Base-by-base conservation (phyloP, 2,113 vertebrate species). In the Chaetodon auriga region DNA sequence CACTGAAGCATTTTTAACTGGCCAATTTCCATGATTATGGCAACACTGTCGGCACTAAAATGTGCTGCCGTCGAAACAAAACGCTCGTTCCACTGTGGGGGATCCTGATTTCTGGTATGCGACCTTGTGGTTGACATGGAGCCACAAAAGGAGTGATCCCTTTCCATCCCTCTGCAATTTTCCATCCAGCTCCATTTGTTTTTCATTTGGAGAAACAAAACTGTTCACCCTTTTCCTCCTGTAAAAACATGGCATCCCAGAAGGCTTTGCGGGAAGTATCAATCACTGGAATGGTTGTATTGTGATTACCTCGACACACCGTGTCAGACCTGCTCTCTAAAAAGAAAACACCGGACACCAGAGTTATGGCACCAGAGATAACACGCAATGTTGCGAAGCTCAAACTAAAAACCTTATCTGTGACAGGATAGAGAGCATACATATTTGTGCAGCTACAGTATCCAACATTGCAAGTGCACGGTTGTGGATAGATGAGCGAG, bases 191-290 rank as follows among this genome's bases (percentile, higher is more conserved):
- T 79, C 87, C 86, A 90, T 93, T 93, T 93, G 89, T 92, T 93
- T 92, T 92, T 90, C 87, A 93, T 95, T 93, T 86, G 54, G 73
- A 92, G 87, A 85, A 93, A 91, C 85, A 92, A 86, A 94, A 94
- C 75, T 85, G 78, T 87, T 92, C 89, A 87, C 92, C 81, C 86
- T 89, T 89, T 86, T 91, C 84, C 85, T 83, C 53, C 90, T 94
- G 92, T 94, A 69, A 94, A 94, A 94, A 94, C 91, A 94, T 58
- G 78, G 73, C 87, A 83, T 93, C 94, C 91, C 92, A 92, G 77
- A 92, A 90, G 90, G 83, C 87, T 87, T 82, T 81, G 85, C 48
- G 70, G 84, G 90, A 90, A 92, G 78, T 89, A 94, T 95, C 87
- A 91, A 92, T 95, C 93, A 94, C 75, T 78, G 71, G n/a, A 85